Base-by-base conservation (phyloP, 2,113 vertebrate genomes). In the Rhinolophus sinicus region DNA sequence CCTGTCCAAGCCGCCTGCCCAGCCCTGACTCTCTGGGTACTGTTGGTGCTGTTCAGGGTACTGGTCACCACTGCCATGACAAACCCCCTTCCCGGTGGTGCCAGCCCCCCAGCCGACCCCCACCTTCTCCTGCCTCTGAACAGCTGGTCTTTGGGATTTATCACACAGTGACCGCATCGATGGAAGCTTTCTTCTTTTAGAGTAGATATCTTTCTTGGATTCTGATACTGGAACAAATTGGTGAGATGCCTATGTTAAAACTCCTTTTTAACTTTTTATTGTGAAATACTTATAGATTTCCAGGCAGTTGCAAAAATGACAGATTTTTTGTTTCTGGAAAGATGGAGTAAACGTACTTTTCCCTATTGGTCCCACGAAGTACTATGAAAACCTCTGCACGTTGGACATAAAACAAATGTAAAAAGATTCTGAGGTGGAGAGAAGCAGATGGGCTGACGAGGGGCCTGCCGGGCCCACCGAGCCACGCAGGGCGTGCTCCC, bases 81-180 rank as follows among this genome's bases (percentile, higher is more conserved):
- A 26, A 40, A 3, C 44, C 19, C 2, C 6, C 26, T 6, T 70
- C 28, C 58, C 4, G 22, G 38, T 2, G 10, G 52, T 0, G 2
- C 26, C 40, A 13, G 54, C 24, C 47, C 73, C 40, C 12, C 0
- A 44, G 4, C 40, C 40, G 40, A 0, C 52, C 8, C 1, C 11
- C 0, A 0, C 44, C 13, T 0, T 3, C 47, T n/a, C 6, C 64
- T 10, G 35, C 50, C 86, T 24, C 30, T 1, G 58, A 33, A 70
- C 21, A 16, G 28, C 50, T 4, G 11, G 30, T 35, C 83, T 52
- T 35, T 8, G 60, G 64, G 16, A 5, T 58, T 33, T 50, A 8
- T 62, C 54, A 40, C 15, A 3, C 33, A 0, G 4, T 1, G 62
- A 62, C 22, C 3, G 33, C 21, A 38, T 40, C 0, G 0, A 40